Evolutionary conservation across 2,797 vertebrate genomes (phyloP).

Genomic region (Pseudomugil tenellus): DNA sequence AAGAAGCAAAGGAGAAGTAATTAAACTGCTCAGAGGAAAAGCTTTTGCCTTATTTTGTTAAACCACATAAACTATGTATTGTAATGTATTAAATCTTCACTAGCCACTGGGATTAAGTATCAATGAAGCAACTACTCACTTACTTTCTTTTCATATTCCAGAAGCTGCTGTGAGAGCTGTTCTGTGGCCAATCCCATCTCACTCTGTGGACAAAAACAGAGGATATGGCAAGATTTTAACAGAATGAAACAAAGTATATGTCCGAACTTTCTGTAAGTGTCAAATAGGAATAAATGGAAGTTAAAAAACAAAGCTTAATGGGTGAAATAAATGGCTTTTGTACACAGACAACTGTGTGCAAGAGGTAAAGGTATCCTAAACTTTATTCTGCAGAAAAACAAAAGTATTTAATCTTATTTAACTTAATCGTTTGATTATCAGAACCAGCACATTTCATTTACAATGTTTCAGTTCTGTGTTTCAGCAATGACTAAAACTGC

Average conservation of each 20-base stretch:
- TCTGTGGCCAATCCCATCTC: constrained; percentile 98
- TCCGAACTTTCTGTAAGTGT: background rate
- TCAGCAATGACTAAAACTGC: background rate
- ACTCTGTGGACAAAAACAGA: constrained; percentile 82
- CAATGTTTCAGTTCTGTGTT: background rate
- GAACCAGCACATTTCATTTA: too few species aligned
- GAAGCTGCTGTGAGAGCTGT: constrained; percentile 93
- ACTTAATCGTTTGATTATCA: background rate
- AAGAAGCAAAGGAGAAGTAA: constrained; percentile 17
- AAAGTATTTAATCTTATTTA: too few species aligned
- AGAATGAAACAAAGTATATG: background rate
- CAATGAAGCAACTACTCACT: constrained; percentile 15
- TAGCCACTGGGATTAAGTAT: background rate
- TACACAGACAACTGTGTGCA: background rate
- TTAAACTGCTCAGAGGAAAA: constrained; percentile 4
- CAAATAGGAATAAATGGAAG: background rate
- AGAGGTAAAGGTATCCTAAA: background rate
- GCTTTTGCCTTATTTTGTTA: background rate
- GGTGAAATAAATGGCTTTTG: constrained; percentile 20
- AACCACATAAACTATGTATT: background rate
- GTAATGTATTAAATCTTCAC: background rate
- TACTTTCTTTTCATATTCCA: constrained; percentile 97
- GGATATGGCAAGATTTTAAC: background rate
- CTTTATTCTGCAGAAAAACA: too few species aligned
- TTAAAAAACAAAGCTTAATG: background rate